Conservation (phyloP, 2,888 invertebrate species). For the Anthophora plumipes region DNA sequence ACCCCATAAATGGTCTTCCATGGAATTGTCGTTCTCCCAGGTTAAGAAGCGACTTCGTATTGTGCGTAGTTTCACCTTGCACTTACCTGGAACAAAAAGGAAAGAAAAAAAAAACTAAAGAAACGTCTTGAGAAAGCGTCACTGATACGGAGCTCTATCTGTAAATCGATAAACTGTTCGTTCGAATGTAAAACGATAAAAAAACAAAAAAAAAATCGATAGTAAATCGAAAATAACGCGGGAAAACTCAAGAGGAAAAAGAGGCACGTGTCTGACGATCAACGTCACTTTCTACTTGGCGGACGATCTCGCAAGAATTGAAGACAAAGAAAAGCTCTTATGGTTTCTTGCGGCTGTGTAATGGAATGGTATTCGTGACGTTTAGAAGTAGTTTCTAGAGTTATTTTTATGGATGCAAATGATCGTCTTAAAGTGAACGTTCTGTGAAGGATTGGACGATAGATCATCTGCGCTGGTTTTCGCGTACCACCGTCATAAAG, state of each 20-base stretch:
- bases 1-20: slow-evolving; percentile 70
- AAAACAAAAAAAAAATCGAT: no score
- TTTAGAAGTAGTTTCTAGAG: background rate
- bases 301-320: background rate
- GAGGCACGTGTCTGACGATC: slow-evolving; percentile 20
- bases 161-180: slow-evolving; percentile 30
- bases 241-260: background rate
- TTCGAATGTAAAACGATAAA: background rate
- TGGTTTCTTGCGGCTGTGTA: background rate
- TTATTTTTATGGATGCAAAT: background rate
- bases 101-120: slow-evolving; percentile 32
- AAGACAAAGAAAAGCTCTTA: background rate
- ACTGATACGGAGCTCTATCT: background rate
- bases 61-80: slow-evolving; percentile 41
- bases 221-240: background rate
- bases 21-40: slow-evolving; percentile 40
- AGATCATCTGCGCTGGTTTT: no score
- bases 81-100: slow-evolving; percentile 54
- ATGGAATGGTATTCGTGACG: background rate
- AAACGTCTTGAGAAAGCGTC: slow-evolving; percentile 22
- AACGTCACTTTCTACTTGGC: slow-evolving; percentile 39
- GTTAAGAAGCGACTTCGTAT: slow-evolving; percentile 13
- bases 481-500: no score
- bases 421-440: no score
- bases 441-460: no score